Evolutionary conservation across 2,113 vertebrate species (phyloP).

Genomic region (Percina caprodes): DNA sequence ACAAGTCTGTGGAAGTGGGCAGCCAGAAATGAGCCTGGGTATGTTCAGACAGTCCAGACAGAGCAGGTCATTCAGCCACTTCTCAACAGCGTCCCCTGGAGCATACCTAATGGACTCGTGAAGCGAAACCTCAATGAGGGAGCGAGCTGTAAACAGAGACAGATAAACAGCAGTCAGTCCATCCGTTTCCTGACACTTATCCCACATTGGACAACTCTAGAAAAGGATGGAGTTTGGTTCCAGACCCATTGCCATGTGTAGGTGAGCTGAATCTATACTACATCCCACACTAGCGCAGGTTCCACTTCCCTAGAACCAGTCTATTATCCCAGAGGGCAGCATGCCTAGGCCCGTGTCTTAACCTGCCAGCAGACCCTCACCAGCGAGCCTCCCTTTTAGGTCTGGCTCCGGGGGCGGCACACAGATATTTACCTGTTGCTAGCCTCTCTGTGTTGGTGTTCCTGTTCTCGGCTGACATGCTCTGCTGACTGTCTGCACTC

Average conservation of each 20-base stretch:
- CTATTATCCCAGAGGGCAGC: neutral
- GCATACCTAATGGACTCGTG: conserved; percentile 97
- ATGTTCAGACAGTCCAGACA: conserved; percentile 96
- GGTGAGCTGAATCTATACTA: neutral
- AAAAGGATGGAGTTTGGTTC: neutral
- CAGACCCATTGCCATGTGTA: neutral
- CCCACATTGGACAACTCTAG: too few species aligned
- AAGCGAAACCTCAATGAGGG: conserved; percentile 91
- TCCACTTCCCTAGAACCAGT: neutral
- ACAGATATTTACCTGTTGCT: conserved; percentile 85
- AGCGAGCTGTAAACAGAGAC: conserved; percentile 83
- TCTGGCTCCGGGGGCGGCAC: neutral
- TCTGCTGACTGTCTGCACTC: conserved; percentile 92
- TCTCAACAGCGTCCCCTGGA: conserved; percentile 92
- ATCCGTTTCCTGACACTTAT: neutral
- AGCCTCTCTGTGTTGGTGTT: conserved; percentile 86
- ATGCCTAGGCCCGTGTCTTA: too few species aligned
- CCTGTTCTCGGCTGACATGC: conserved; percentile 92
- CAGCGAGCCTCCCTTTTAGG: neutral
- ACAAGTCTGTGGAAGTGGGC: conserved; percentile 93
- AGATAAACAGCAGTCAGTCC: neutral
- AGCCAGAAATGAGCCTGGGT: conserved; percentile 93
- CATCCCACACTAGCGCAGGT: too few species aligned
- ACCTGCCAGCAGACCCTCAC: too few species aligned
- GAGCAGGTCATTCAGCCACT: conserved; percentile 96